Conservation (phyloP, 2,888 invertebrate genomes). For the Ferrisia virgata region DNA sequence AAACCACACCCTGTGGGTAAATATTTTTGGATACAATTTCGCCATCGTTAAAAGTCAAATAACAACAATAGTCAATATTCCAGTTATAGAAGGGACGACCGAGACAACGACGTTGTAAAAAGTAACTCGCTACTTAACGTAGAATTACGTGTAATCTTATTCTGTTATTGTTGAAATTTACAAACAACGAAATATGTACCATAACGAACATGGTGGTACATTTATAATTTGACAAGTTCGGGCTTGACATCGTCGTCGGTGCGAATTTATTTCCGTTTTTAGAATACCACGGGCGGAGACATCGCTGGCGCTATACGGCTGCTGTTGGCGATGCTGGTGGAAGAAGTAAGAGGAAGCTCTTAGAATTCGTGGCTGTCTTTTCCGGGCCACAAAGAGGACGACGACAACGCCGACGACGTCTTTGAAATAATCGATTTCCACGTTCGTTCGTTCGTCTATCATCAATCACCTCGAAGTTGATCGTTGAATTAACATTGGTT, state of each 20-base stretch:
- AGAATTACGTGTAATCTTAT: background rate
- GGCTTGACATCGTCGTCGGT: background rate
- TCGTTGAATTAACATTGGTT: background rate
- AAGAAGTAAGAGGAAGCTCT: background rate
- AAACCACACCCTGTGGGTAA: too few relatives aligned
- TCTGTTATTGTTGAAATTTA: background rate
- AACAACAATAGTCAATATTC: too few relatives aligned
- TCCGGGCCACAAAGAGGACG: background rate
- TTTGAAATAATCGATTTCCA: background rate
- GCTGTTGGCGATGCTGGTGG: too few relatives aligned
- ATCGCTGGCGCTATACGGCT: too few relatives aligned
- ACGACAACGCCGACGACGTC: background rate
- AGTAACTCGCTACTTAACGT: too few relatives aligned
- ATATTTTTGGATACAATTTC: too few relatives aligned
- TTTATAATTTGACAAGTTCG: background rate
- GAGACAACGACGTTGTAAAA: too few relatives aligned
- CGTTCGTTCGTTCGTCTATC: background rate
- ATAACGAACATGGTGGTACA: background rate
- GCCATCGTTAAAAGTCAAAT: too few relatives aligned
- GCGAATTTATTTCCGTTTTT: conserved; percentile 10
- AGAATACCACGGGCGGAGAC: background rate
- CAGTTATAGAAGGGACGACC: too few relatives aligned
- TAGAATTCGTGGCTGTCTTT: background rate
- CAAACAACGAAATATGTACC: background rate
- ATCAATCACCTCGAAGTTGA: background rate